A percentile compares a stretch with the other conserved stretches of the same genome.
Evolutionary conservation across 2,797 vertebrate species (phyloP).

Genomic region (Margarornis squamiger): DNA sequence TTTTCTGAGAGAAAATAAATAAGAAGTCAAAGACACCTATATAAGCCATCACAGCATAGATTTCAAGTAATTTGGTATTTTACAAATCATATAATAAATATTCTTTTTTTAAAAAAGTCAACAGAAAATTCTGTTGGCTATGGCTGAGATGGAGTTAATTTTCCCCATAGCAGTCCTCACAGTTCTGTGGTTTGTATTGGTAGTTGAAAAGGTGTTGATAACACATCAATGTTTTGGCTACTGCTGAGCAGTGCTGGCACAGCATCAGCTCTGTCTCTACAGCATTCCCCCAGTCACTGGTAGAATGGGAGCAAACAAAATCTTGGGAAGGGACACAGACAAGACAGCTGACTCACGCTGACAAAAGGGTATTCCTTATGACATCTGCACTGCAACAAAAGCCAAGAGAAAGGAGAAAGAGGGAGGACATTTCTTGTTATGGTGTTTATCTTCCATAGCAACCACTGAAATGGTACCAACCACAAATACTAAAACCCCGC

Average conservation of each 20-base stretch:
- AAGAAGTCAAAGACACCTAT: not conserved
- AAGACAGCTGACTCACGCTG: not conserved
- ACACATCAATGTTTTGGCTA: not conserved
- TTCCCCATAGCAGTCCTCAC: not conserved
- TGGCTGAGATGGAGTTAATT: not conserved
- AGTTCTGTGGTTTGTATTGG: not conserved
- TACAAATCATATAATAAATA: not conserved
- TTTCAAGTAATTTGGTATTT: not conserved
- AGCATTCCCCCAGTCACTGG: accelerated
- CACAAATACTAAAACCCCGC: not conserved
- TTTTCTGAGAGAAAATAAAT: not conserved
- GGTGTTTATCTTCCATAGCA: not conserved
- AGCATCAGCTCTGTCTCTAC: accelerated
- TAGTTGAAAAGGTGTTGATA: not conserved
- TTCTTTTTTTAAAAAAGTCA: not conserved
- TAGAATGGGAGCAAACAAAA: not conserved
- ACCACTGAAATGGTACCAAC: no score
- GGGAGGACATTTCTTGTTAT: accelerated
- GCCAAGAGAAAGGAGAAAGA: not conserved
- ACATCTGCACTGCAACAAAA: not conserved
- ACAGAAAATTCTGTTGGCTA: not conserved
- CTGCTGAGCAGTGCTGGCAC: not conserved
- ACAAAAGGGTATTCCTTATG: not conserved
- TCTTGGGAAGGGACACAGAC: not conserved
- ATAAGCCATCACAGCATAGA: not conserved